Base-by-base conservation (phyloP, 1,140 invertebrate genomes). In the Drosophila novamexicana region DNA sequence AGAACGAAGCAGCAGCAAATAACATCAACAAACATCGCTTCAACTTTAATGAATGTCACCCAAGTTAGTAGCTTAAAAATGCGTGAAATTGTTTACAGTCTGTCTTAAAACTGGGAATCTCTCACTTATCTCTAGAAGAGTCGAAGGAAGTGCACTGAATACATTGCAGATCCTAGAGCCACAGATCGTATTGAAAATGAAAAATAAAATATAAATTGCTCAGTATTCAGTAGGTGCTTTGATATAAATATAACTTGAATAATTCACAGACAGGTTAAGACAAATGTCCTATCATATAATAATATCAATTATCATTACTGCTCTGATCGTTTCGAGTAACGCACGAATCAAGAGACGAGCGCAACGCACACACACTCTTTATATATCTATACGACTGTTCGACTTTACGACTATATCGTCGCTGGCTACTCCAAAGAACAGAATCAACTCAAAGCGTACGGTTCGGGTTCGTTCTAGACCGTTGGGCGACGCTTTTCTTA, bases 401-500 rank as follows among this genome's bases (percentile, higher is more conserved):
- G 64, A 59, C 64, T 68, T 61, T 68, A 68, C 65, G 65, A 68
- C 65, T 68, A 42, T 74, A 54, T 68, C 57, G 57, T 74, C 64
- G 64, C 50, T 61, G 58, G 59, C 53, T 67, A 62, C 63, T 62
- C 65, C 65, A 77, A 73, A 68, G 53, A 72, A 68, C 70, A 77
- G 70, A 68, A 84, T 65, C 61, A 84, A 84, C 86, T 72, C 70
- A 84, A 89, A 90, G 90, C 90, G 90, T 91, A 82, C 85, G 77
- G 84, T 89, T 81, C 82, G 79, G 75, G 63, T 79, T 91, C 88
- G 91, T 92, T 80, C 88, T 90, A 92, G 90, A 92, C 91, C 91
- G 91, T 91, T 91, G 88, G 90, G 91, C 91, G 91, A 92, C 91
- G 91, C 90, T 91, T 91, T 92, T 92, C 91, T 92, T 90, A 92